Evolutionary conservation across 2,113 vertebrate species (phyloP).

Genomic region (Eudorcas thomsonii): DNA sequence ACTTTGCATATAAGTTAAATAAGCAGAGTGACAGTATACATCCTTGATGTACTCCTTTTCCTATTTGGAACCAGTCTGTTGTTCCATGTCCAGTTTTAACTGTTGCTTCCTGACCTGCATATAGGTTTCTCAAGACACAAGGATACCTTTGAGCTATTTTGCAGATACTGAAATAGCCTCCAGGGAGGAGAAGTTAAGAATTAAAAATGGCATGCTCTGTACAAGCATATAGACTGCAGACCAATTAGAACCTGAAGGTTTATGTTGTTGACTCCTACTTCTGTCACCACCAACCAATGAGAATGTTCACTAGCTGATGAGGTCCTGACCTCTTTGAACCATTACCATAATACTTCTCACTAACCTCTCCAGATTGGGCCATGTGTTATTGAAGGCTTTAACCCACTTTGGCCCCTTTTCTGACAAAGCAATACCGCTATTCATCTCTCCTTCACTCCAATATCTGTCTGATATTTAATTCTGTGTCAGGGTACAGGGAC

Average conservation of each 20-base stretch:
- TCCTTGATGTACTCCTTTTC: too few relatives aligned
- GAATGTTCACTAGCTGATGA: not conserved
- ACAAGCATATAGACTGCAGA: not conserved
- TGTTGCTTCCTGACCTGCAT: too few relatives aligned
- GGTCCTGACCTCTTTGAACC: not conserved
- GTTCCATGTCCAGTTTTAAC: too few relatives aligned
- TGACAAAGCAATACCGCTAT: not conserved
- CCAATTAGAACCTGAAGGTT: not conserved
- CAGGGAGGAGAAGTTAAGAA: not conserved
- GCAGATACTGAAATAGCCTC: not conserved
- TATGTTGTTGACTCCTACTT: not conserved
- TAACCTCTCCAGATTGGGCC: not conserved
- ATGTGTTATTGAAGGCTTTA: not conserved
- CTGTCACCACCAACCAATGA: not conserved
- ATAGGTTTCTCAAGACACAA: too few relatives aligned
- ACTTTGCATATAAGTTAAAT: too few relatives aligned
- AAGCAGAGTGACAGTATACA: too few relatives aligned
- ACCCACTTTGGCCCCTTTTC: not conserved
- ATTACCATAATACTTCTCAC: not conserved
- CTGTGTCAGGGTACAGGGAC: not conserved
- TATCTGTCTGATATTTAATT: not conserved
- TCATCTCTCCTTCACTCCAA: not conserved
- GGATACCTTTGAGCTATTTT: not conserved
- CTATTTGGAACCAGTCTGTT: too few relatives aligned
- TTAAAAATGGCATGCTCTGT: not conserved